Evolutionary conservation across 2,113 vertebrate genomes (phyloP).

Genomic region (Pygoscelis adeliae): DNA sequence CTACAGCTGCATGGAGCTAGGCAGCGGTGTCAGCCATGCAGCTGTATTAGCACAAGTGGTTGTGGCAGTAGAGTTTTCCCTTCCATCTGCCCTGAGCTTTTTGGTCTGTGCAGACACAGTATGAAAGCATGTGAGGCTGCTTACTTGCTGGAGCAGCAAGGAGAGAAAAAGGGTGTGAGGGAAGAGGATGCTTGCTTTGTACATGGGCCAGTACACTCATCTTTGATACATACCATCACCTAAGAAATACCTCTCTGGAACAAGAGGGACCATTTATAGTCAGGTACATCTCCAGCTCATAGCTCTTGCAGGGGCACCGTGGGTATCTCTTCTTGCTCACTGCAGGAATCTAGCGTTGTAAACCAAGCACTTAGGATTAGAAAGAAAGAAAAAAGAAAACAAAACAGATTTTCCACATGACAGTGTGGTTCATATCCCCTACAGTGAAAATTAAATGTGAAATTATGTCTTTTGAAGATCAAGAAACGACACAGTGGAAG

Average conservation of each 20-base stretch:
- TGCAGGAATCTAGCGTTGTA: background rate
- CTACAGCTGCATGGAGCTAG: background rate
- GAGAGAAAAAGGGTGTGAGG: background rate
- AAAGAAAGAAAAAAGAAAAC: background rate
- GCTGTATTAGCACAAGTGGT: background rate
- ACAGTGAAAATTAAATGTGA: background rate
- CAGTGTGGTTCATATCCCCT: background rate
- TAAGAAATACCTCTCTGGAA: background rate
- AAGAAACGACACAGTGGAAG: background rate
- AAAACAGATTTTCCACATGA: background rate
- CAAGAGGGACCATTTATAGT: background rate
- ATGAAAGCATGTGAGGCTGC: background rate
- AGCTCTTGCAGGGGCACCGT: accelerated
- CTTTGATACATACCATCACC: background rate
- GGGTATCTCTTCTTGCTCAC: background rate
- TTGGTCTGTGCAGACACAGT: background rate
- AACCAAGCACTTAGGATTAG: background rate
- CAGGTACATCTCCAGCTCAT: background rate
- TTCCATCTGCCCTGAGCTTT: background rate
- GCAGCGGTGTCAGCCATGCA: background rate
- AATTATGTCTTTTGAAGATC: background rate
- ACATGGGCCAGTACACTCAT: background rate
- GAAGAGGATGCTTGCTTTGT: background rate
- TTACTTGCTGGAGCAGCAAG: background rate
- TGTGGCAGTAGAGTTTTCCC: background rate